These are phyloP conservation scores for Rhagophthalmus giganteus DNA, from an alignment of 2,888 invertebrate species.

Conservation along the genomic window DNA sequence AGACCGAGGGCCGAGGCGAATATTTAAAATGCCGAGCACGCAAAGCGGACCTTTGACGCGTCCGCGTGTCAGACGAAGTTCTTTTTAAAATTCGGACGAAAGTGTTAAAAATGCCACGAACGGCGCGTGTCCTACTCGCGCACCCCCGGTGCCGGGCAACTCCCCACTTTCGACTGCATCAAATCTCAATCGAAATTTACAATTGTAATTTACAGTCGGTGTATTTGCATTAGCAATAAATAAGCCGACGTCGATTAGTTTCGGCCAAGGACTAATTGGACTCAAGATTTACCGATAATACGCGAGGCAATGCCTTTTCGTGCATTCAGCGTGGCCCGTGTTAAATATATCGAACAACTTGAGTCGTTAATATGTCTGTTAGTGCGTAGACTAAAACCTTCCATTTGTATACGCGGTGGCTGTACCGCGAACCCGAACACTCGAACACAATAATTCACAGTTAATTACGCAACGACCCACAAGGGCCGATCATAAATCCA, in stretches of 20 bases:
- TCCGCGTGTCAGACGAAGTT: too few species aligned
- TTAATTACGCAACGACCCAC: conserved; percentile 21
- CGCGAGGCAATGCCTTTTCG: background rate
- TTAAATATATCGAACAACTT: conserved; percentile 15
- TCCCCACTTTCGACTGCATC: too few species aligned
- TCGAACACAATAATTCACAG: conserved; percentile 25
- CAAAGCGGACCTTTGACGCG: too few species aligned
- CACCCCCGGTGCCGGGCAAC: too few species aligned
- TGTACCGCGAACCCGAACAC: conserved; percentile 1
- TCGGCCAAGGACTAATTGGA: conserved; percentile 1
- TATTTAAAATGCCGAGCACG: too few species aligned
- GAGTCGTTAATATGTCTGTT: conserved; percentile 18
- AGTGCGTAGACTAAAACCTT: conserved; percentile 17
- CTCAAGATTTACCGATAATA: conserved; percentile 1
- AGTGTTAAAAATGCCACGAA: too few species aligned
- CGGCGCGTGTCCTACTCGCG: too few species aligned
- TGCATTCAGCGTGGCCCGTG: conserved; percentile 3
- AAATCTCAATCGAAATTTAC: too few species aligned
- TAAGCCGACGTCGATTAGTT: background rate
- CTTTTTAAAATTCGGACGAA: too few species aligned
- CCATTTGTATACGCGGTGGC: conserved; percentile 14
- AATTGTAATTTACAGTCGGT: too few species aligned
- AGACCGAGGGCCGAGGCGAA: too few species aligned
- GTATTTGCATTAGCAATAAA: too few species aligned
- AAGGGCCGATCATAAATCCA: conserved; percentile 27